Conservation (phyloP, 2,888 invertebrate species). For the Dexiosoma caninum region DNA sequence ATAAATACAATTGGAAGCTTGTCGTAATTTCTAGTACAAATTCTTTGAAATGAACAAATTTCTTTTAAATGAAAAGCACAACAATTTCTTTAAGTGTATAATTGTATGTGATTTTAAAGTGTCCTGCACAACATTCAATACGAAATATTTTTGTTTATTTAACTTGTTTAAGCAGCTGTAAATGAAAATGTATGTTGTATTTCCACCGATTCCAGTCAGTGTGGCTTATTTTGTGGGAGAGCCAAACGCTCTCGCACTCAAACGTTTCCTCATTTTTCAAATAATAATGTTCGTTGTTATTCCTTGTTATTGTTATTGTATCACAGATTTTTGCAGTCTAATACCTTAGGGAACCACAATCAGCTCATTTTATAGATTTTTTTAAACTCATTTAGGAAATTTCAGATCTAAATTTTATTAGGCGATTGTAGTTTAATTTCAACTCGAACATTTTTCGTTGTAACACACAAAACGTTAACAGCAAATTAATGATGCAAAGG, state of each 20-base stretch:
- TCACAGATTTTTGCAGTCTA: slow-evolving; percentile 42
- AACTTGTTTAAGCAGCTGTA: slow-evolving; percentile 44
- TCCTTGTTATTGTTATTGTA: slow-evolving; percentile 31
- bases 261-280: not conserved
- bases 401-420: slow-evolving; percentile 34
- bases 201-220: slow-evolving; percentile 43
- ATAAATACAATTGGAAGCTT: no score
- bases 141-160: not conserved
- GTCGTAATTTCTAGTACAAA: no score
- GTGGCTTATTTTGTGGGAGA: slow-evolving; percentile 39
- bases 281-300: not conserved
- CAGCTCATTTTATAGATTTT: slow-evolving; percentile 59
- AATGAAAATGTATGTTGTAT: slow-evolving; percentile 31
- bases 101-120: not conserved
- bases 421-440: slow-evolving; percentile 44
- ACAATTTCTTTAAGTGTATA: slow-evolving; percentile 2
- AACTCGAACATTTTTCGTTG: not conserved
- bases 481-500: slow-evolving; percentile 59
- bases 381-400: no score
- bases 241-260: not conserved
- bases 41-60: no score
- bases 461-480: slow-evolving; percentile 41
- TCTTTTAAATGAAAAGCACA: no score
- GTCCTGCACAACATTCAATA: not conserved
- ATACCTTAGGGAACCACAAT: slow-evolving; percentile 63